These are phyloP conservation scores for Actenoides lindsayi DNA, from an alignment of 2,113 vertebrate species.

Conservation along the genomic window DNA sequence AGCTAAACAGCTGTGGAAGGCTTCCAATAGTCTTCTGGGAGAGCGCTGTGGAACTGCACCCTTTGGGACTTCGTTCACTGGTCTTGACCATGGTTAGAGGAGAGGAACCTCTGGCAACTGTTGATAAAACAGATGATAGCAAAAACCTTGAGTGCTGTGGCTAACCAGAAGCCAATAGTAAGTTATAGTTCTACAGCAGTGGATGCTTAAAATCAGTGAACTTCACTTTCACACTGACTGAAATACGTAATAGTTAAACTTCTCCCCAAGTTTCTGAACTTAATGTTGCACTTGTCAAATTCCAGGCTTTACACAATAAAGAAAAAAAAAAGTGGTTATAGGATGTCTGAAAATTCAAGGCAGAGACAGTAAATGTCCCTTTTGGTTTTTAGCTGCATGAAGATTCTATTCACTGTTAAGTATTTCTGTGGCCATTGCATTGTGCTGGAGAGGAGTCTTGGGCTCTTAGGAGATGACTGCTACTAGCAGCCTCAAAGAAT, in stretches of 20 bases:
- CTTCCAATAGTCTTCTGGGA: neutral
- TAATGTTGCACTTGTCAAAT: neutral
- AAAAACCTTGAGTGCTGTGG: neutral
- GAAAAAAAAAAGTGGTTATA: neutral
- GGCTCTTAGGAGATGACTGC: neutral
- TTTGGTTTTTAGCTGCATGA: neutral
- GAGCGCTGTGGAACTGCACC: neutral
- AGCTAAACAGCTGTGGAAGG: too few relatives aligned
- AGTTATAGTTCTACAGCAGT: neutral
- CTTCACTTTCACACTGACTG: neutral
- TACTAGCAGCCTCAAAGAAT: neutral
- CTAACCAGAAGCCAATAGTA: neutral
- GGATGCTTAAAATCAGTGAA: neutral
- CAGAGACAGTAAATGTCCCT: neutral
- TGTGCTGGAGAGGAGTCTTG: neutral
- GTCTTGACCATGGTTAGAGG: neutral
- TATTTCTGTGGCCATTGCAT: neutral
- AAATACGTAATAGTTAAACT: neutral
- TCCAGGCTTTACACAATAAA: neutral
- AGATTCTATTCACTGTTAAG: neutral
- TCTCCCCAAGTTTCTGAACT: neutral
- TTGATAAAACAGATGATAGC: neutral
- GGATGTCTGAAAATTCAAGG: neutral
- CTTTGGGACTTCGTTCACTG: neutral
- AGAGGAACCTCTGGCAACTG: neutral